These are phyloP conservation scores for Leptobrachium leishanense DNA, from an alignment of 2,113 vertebrate species.

Conservation along the genomic window DNA sequence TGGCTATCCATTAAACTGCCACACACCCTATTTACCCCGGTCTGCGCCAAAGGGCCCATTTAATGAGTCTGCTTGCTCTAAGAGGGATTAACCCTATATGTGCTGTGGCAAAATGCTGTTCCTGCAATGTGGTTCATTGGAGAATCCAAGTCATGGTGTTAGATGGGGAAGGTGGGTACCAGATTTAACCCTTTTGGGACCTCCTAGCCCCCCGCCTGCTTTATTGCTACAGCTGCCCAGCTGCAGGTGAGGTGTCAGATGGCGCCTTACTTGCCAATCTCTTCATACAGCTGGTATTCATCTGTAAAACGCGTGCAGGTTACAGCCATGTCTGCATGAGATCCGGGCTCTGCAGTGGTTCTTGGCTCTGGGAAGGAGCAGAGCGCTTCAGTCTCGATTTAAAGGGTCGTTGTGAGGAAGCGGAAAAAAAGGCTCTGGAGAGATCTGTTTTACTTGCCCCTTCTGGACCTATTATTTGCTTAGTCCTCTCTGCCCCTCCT, in stretches of 20 bases:
- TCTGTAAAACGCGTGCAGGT: constrained; percentile 92
- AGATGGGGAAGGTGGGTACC: neutral
- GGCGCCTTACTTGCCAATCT: constrained; percentile 90
- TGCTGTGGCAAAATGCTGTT: neutral
- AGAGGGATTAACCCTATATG: neutral
- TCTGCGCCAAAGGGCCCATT: constrained; percentile 9
- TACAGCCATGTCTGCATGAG: constrained; percentile 83
- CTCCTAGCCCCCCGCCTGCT: constrained; percentile 3
- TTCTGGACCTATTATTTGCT: constrained; percentile 34
- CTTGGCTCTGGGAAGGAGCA: constrained; percentile 50
- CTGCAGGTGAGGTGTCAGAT: constrained; percentile 39
- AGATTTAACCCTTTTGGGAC: neutral
- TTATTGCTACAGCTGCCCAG: constrained; percentile 4
- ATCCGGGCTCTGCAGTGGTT: constrained; percentile 44
- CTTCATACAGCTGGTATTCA: constrained; percentile 92
- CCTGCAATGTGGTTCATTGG: neutral
- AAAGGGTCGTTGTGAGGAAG: constrained; percentile 16
- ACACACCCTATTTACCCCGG: constrained; percentile 31
- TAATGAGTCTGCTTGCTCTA: neutral
- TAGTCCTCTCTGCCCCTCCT: constrained; percentile 33
- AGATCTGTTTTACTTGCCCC: constrained; percentile 29
- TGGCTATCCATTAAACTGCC: constrained; percentile 8
- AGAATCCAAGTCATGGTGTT: neutral
- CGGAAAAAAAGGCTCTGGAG: constrained; percentile 5
- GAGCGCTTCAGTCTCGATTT: constrained; percentile 47